phyloP scores from a whole-genome alignment of 2,888 invertebrate genomes.

The Arctia plantaginis region DNA sequence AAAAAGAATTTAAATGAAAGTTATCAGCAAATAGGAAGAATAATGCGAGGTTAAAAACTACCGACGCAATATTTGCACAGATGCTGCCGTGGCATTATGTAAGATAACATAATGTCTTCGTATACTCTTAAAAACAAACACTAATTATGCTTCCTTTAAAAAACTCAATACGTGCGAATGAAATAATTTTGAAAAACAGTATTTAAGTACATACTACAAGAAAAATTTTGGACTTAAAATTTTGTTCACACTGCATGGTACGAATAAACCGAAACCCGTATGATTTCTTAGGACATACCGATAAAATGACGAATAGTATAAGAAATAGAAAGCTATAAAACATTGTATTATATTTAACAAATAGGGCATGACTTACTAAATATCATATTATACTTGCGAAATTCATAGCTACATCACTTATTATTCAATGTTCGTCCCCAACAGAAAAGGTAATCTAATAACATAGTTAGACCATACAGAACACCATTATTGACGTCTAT shows the following conservation, averaged over 20 bases:
- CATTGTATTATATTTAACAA: not conserved
- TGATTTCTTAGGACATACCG: not conserved
- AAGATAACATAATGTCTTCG: slow-evolving; percentile 29
- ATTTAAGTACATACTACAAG: not conserved
- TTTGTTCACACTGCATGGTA: slow-evolving; percentile 15
- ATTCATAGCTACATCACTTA: slow-evolving; percentile 42
- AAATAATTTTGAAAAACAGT: not conserved
- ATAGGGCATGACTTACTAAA: not conserved
- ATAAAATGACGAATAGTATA: not conserved
- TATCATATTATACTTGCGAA: slow-evolving; percentile 8
- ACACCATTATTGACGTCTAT: slow-evolving; percentile 49
- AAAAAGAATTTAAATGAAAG: slow-evolving; percentile 10
- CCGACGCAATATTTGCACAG: slow-evolving; percentile 33
- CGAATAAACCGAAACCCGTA: not conserved
- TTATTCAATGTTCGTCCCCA: slow-evolving; percentile 49
- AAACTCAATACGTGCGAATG: not conserved
- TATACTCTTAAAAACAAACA: slow-evolving; percentile 27
- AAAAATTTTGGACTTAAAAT: too few species aligned
- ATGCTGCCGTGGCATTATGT: slow-evolving; percentile 26
- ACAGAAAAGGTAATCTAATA: slow-evolving; percentile 58
- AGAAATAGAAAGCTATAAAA: not conserved
- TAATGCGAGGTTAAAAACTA: not conserved
- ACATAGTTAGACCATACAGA: slow-evolving; percentile 57
- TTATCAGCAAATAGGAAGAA: slow-evolving; percentile 4
- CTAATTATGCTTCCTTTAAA: slow-evolving; percentile 28